These are phyloP conservation scores for Cryptotermes secundus DNA, from an alignment of 1,140 invertebrate genomes.

Conservation along the genomic window DNA sequence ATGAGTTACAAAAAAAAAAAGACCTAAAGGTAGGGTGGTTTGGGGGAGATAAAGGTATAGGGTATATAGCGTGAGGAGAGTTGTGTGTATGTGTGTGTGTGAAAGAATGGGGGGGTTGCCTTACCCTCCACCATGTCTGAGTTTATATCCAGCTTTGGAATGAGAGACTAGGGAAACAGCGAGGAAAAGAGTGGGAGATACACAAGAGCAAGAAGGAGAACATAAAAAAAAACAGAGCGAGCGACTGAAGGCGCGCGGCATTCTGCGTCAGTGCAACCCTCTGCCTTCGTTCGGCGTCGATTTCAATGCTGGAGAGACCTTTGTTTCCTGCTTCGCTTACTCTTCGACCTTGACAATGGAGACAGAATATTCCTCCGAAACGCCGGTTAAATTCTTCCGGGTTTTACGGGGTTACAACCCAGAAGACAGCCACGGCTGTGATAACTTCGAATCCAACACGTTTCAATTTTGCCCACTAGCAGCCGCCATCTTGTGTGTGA, in stretches of 20 bases:
- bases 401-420: too few species aligned
- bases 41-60: background rate
- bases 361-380: too few species aligned
- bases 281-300: too few species aligned
- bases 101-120: background rate
- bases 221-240: background rate
- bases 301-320: too few species aligned
- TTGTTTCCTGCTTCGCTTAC: too few species aligned
- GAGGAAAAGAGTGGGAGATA: background rate
- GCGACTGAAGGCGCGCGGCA: background rate
- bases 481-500: too few species aligned
- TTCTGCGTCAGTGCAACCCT: background rate
- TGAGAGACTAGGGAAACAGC: background rate
- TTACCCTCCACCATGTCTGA: background rate
- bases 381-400: too few species aligned
- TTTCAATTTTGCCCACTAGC: too few species aligned
- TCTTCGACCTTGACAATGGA: too few species aligned
- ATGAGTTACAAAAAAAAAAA: background rate
- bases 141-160: conserved; percentile 1
- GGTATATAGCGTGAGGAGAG: background rate
- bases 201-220: background rate
- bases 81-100: background rate
- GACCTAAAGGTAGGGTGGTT: background rate
- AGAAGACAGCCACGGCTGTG: too few species aligned
- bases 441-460: too few species aligned